Evolutionary conservation across 2,113 vertebrate species (phyloP).

Genomic region (Sebastes fasciatus): DNA sequence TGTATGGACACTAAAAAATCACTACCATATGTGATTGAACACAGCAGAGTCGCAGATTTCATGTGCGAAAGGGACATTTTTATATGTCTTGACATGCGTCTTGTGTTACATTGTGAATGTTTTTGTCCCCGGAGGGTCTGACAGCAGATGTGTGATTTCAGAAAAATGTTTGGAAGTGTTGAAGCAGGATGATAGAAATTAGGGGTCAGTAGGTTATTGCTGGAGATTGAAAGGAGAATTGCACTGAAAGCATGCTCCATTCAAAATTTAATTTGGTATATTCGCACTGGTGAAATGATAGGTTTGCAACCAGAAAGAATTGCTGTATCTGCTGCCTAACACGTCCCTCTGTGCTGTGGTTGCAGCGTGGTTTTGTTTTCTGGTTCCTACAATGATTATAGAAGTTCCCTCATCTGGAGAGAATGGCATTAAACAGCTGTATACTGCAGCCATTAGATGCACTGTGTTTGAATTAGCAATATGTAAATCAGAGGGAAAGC

Average conservation of each 20-base stretch:
- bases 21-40: neutral
- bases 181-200: neutral
- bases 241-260: too few species aligned
- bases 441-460: neutral
- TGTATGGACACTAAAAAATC: neutral
- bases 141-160: constrained; percentile 31
- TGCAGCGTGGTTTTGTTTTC: neutral
- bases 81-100: neutral
- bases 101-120: neutral
- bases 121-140: constrained; percentile 26
- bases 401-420: neutral
- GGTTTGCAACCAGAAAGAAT: neutral
- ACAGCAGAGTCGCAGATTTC: neutral
- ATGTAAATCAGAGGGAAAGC: neutral
- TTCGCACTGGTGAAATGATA: neutral
- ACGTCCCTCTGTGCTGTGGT: neutral
- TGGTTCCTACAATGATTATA: neutral
- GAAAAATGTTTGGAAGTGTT: constrained; percentile 15
- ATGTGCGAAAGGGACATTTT: neutral
- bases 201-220: neutral
- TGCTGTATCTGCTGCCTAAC: neutral
- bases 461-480: constrained; percentile 4
- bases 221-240: neutral
- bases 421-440: neutral
- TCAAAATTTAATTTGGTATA: neutral